Percentiles rank a stretch among this genome's conserved stretches.
Conservation (phyloP, 2,113 vertebrate species). For the Notarius quadriscutis region DNA sequence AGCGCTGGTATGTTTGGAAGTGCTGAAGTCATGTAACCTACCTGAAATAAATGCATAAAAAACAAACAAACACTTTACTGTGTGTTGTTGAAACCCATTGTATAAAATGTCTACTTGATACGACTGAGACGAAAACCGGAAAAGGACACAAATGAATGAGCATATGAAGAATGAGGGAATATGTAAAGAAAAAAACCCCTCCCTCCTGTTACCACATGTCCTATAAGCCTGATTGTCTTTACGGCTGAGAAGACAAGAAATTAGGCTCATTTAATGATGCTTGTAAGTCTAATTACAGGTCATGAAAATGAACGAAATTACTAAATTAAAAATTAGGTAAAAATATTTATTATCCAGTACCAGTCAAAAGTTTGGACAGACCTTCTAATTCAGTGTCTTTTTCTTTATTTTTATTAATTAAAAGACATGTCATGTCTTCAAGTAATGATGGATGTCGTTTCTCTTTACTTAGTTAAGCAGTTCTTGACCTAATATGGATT, state of each 20-base stretch:
- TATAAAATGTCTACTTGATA: neutral
- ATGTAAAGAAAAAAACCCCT: neutral
- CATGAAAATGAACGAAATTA: neutral
- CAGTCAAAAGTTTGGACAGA: too few species aligned
- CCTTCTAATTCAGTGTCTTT: too few species aligned
- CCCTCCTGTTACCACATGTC: neutral
- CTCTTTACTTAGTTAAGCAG: too few species aligned
- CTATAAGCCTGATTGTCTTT: neutral
- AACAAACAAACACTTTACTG: neutral
- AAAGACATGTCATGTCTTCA: too few species aligned
- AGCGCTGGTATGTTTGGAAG: neutral
- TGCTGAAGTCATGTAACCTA: neutral
- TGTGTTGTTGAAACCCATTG: neutral
- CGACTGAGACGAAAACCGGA: neutral
- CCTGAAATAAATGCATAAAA: neutral
- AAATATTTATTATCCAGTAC: neutral
- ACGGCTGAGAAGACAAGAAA: neutral
- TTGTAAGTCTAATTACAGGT: neutral
- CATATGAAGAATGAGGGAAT: neutral
- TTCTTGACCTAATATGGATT: too few species aligned
- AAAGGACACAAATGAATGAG: neutral
- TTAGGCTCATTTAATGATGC: neutral
- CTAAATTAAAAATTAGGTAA: neutral
- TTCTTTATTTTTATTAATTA: too few species aligned
- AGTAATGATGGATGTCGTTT: too few species aligned